Conservation (phyloP, 2,888 invertebrate genomes). For the Geophilus truncorum region DNA sequence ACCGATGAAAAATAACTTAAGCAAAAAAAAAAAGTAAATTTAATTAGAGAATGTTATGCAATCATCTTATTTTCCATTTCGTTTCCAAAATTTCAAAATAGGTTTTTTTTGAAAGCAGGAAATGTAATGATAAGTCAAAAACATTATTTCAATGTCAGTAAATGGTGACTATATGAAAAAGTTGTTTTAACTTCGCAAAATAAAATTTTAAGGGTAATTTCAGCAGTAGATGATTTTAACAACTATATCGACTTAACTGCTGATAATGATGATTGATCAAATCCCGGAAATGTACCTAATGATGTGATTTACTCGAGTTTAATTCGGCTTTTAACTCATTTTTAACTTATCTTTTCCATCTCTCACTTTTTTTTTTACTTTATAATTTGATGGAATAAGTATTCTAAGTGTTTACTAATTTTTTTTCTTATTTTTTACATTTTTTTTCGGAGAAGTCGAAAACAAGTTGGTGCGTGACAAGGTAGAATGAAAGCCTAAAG, state of each 20-base stretch:
- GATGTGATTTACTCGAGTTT: too few species aligned
- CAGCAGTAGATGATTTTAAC: too few species aligned
- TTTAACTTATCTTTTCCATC: neutral
- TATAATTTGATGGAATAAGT: neutral
- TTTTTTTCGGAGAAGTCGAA: neutral
- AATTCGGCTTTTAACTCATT: neutral
- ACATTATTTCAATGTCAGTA: too few species aligned
- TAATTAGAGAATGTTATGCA: neutral
- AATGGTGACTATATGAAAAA: too few species aligned
- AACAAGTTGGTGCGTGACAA: constrained; percentile 17
- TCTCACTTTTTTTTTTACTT: neutral
- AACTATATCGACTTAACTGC: too few species aligned
- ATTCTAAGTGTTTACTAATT: neutral
- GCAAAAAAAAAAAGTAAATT: neutral
- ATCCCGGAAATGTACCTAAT: too few species aligned
- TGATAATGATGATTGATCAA: too few species aligned
- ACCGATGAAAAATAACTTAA: neutral
- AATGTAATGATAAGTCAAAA: too few species aligned
- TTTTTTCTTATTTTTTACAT: neutral
- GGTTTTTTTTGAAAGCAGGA: too few species aligned
- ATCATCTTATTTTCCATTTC: neutral
- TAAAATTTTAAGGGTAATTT: too few species aligned
- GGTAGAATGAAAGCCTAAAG: neutral
- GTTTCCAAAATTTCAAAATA: neutral
- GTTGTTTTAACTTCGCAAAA: too few species aligned